A percentile compares a stretch with the other conserved stretches of the same genome.
phyloP scores from a whole-genome alignment of 2,888 invertebrate species.

The Graphium colonna region DNA sequence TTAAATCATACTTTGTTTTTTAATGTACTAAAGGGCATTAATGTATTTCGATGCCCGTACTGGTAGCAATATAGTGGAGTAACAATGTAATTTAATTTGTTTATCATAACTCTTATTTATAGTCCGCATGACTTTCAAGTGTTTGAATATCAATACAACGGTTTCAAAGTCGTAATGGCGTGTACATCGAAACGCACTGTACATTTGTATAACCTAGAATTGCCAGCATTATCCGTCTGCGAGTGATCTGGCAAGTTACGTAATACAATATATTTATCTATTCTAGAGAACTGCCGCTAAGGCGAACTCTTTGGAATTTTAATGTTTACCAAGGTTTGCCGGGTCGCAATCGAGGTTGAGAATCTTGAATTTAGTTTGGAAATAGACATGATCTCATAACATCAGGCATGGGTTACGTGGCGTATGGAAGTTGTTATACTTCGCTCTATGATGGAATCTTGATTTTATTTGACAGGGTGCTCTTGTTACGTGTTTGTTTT shows the following conservation, averaged over 20 bases:
- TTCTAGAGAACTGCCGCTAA: slow-evolving; percentile 44
- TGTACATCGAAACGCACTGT: slow-evolving; percentile 1
- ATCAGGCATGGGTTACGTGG: not conserved
- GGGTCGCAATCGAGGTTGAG: slow-evolving; percentile 35
- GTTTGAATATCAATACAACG: no score
- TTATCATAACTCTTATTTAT: no score
- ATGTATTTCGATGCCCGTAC: no score
- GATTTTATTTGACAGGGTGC: no score
- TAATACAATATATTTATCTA: slow-evolving; percentile 45
- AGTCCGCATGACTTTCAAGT: no score
- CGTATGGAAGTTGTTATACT: not conserved
- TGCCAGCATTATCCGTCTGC: slow-evolving; percentile 11
- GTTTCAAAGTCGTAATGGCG: not conserved
- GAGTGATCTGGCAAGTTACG: slow-evolving; percentile 35
- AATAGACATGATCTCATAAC: slow-evolving; percentile 44
- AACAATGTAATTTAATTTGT: no score
- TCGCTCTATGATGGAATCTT: no score
- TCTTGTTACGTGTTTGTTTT: no score
- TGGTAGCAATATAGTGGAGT: no score
- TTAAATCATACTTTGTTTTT: no score
- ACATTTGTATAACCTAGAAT: slow-evolving; percentile 17
- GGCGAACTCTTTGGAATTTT: slow-evolving; percentile 55
- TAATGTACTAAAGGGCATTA: no score
- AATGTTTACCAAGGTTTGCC: slow-evolving; percentile 38
- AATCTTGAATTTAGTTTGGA: slow-evolving; percentile 40